Evolutionary conservation across 2,113 vertebrate genomes (phyloP), one percentile per base, ranked within the genome.

Genomic region (Cyprinodon variegatus): DNA sequence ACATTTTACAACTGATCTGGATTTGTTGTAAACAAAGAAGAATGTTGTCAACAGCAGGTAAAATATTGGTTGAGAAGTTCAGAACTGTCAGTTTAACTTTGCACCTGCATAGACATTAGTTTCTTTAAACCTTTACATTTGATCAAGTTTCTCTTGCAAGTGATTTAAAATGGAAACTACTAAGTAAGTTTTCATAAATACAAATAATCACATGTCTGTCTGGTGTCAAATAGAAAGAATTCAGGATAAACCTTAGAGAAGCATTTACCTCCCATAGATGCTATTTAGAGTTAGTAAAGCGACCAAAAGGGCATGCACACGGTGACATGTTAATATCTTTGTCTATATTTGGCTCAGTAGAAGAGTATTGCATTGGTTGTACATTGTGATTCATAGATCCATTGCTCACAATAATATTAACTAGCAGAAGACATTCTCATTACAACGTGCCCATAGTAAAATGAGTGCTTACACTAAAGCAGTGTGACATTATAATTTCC

Each of bases 361-460:
- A 53, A 67, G 67, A 76, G 60, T 65, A 73, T 80, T 76, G 81
- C 60, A 38, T 45, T 71, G 61, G 37, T 13, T 70, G 36, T 53
- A 39, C 39, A 78, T 69, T 67, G 46, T 66, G 77, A 92, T 93
- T 80, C 84, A 69, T 91, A 93, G 92, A 12, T 61, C 38, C 11
- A 77, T 93, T 92, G 86, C 41, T 91, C 70, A 85, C 68, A 84
- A 76, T 89, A 73, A 81, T 82, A 79, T 67, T 68, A 74, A 70
- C 53, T 77, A 68, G 62, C 43, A 40, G 48, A 62, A 84, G 59
- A 83, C 59, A 17, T 77, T 81, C 84, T 84, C 81, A 81, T 75
- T 71, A 50, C 22, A 61, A 70, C 61, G 66, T 65, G 8, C 43
- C 50, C 45, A 39, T 17, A 81, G 22, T 50, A 57, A 57, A 57